Base-by-base conservation (phyloP, 2,113 vertebrate species). In the Rostratula benghalensis region DNA sequence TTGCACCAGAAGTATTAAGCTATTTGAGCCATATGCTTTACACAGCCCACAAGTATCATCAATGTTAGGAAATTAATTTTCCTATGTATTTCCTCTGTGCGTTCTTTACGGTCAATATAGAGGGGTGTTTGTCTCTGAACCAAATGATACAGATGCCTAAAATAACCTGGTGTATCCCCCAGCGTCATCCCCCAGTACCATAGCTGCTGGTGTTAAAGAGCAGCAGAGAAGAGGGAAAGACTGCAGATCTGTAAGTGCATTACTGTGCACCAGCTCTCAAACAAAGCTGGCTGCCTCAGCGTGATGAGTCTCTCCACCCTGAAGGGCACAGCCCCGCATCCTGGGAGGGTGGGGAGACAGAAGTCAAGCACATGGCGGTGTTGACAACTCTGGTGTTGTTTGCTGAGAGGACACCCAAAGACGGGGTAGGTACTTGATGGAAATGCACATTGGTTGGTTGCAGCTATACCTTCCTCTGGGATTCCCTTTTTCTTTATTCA, bases 91-190 rank as follows among this genome's bases (percentile, higher is more conserved):
- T 73, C 18, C 10, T 45, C 21, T 16, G 7, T 65, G 18, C 59
- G 91, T 71, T 84, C 35, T 39, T 90, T 57, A 39, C 6, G 2
- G 35, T 24, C 0, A 0, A 14, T 68, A 4, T 0, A 45, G 30
- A 31, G 39, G 75, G 45, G 10, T 48, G 23, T 56, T 82, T 73
- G 15, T 51, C 18, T 88, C 35, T 73, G 37, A 43, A 33, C 4
- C 39, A 76, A 48, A 48, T 4, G 5, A 51, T 15, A 14, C 3
- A 35, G 27, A 37, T 35, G 13, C 31, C 31, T 57, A 10, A 77
- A 86, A 23, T 18, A 57, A 7, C n/a, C 56, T 59, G 43, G 23
- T 68, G 43, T 64, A 27, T 75, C 4, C 15, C 22, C 23, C 24
- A 50, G 24, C 10, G 23, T 48, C 25, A 50, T 21, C 17, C 9